Base-by-base conservation (phyloP, 2,113 vertebrate genomes). In the Pyrgilauda ruficollis region DNA sequence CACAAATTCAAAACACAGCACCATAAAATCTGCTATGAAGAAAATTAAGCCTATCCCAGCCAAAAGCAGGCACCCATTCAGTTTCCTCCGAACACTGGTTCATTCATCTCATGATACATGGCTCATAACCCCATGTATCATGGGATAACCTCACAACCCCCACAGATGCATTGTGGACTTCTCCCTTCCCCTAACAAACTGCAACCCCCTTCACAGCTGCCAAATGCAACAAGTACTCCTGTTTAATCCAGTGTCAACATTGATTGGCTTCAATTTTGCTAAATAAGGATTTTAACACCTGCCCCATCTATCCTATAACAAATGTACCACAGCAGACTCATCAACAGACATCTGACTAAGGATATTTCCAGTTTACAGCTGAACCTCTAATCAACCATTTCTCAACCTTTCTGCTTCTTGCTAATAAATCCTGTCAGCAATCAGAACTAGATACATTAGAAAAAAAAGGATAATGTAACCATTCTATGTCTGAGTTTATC, bases 221-320 rank as follows among this genome's bases (percentile, higher is more conserved):
- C 82, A 92, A 87, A 68, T 21, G 35, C 46, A 93, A 61, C 70
- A 91, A 92, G 68, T 39, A 66, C 31, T 92, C 46, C 74, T 64
- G 35, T 91, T 84, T 66, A 93, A 91, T 66, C 44, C 74, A 75
- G 22, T 49, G 62, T 91, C 93, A 89, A 75, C 49, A 75, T 7
- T 81, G 53, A 89, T 43, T 76, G 53, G 33, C 41, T 94, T 91
- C 87, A 89, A 5, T 84, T 92, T 85, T 91, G 58, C 49, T 64
- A 84, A 68, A 59, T 63, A 89, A 87, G n/a, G 69, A 44, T 75
- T 93, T 89, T 92, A 96, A 47, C 80, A 95, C 58, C 59, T 94
- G 78, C 46, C 28, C 53, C 30, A 50, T 73, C 62, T 82, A 55
- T 64, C 23, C 77, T 68, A 9, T 43, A 79, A 37, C 23, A 90